These are phyloP conservation scores for Drosophila prostipennis DNA, from an alignment of 2,888 invertebrate genomes.

Conservation along the genomic window DNA sequence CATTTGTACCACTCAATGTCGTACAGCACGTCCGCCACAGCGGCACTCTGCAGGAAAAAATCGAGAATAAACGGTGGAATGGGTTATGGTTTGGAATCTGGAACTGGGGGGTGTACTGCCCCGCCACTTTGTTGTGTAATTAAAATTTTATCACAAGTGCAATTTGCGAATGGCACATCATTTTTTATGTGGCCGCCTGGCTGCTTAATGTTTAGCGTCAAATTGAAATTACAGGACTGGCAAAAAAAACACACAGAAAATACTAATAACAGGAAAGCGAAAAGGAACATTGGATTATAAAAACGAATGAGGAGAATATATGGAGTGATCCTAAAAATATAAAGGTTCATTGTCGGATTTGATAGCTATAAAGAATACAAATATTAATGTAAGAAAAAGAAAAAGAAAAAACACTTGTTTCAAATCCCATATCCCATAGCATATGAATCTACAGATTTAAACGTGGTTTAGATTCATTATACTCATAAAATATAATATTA, in stretches of 20 bases:
- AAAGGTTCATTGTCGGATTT: too few species aligned
- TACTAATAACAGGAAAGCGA: conserved; percentile 9
- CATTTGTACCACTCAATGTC: conserved; percentile 83
- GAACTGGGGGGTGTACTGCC: not conserved
- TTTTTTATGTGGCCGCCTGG: conserved; percentile 54
- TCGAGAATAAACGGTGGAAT: conserved; percentile 9
- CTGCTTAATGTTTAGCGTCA: conserved; percentile 52
- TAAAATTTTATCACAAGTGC: conserved; percentile 76
- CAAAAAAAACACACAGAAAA: conserved; percentile 22
- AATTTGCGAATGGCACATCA: conserved; percentile 63
- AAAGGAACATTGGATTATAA: too few species aligned
- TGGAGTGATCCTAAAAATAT: too few species aligned
- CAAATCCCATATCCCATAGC: too few species aligned
- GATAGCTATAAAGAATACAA: too few species aligned
- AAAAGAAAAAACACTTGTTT: too few species aligned
- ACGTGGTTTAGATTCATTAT: too few species aligned
- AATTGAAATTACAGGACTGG: conserved; percentile 63
- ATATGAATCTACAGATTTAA: too few species aligned
- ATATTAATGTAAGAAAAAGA: too few species aligned
- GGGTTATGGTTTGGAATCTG: conserved; percentile 2
- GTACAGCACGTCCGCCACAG: conserved; percentile 78
- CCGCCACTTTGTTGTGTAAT: conserved; percentile 63
- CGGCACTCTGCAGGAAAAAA: conserved; percentile 71
- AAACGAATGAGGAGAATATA: too few species aligned
- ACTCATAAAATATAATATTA: too few species aligned